Percentiles rank a stretch among this genome's conserved stretches.
These are phyloP conservation scores for Miichthys miiuy DNA, from an alignment of 2,797 vertebrate genomes.

Conservation along the genomic window DNA sequence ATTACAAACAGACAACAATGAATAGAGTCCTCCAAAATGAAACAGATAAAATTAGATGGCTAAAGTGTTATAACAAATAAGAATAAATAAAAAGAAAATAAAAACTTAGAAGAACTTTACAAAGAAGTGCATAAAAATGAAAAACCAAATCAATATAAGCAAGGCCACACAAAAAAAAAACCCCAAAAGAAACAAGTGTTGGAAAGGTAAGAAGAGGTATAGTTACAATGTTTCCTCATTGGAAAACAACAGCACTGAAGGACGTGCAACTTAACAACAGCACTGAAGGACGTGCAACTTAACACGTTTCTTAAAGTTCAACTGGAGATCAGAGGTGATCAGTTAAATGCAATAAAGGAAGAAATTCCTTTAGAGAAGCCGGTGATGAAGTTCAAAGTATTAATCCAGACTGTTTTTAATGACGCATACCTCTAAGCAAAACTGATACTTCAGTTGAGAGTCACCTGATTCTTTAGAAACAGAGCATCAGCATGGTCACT, in stretches of 20 bases:
- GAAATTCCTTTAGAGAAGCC: neutral
- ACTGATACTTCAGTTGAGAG: neutral
- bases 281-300: neutral
- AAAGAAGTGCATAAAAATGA: too few relatives aligned
- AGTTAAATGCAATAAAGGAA: neutral
- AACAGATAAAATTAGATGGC: too few relatives aligned
- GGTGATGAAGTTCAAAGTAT: neutral
- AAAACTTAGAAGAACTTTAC: too few relatives aligned
- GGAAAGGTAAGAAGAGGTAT: neutral
- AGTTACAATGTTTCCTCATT: neutral
- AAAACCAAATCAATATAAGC: neutral
- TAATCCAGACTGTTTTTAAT: neutral
- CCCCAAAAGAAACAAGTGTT: neutral
- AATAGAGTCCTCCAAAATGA: too few relatives aligned
- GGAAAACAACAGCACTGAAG: neutral
- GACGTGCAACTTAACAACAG: neutral
- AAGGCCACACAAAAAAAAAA: neutral
- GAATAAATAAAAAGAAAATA: too few relatives aligned
- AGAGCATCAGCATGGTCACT: neutral
- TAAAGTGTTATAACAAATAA: neutral
- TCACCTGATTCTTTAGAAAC: neutral
- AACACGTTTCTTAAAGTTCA: neutral
- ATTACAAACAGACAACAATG: neutral
- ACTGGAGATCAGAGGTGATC: neutral
- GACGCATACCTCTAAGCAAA: neutral